phyloP scores from a whole-genome alignment of 2,113 vertebrate genomes.

The Hypomesus transpacificus region DNA sequence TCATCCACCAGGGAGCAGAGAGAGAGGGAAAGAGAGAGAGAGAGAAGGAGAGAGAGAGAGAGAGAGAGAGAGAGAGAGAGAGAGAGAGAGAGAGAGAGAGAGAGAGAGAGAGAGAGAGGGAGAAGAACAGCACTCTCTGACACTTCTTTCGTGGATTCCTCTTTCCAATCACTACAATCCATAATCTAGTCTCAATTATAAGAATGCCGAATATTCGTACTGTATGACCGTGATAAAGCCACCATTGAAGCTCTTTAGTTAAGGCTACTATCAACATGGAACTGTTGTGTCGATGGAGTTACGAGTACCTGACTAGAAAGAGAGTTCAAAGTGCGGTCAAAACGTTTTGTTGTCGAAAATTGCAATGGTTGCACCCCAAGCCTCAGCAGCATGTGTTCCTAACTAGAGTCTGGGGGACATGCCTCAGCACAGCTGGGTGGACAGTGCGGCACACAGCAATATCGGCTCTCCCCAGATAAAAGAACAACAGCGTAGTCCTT shows the following conservation, averaged over 20 bases:
- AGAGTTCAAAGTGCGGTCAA: constrained; percentile 31
- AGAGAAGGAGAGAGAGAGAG: constrained; percentile 38
- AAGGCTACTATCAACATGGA: constrained; percentile 24
- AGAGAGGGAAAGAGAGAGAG: constrained; percentile 19
- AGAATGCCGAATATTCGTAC: too few species aligned
- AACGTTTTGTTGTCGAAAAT: neutral
- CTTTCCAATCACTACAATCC: too few species aligned
- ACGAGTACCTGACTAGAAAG: constrained; percentile 10
- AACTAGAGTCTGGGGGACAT: neutral
- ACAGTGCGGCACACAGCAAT: neutral
- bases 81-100: neutral
- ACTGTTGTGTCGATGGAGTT: neutral
- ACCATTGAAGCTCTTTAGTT: neutral
- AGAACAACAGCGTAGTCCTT: neutral
- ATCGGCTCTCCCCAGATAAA: neutral
- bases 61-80: constrained; percentile 3
- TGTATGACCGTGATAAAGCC: too few species aligned
- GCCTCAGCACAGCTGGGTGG: neutral
- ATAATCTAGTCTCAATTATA: too few species aligned
- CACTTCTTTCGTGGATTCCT: neutral
- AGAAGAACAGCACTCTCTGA: neutral
- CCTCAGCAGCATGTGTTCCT: neutral
- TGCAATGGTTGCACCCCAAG: neutral
- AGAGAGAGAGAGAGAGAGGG: neutral
- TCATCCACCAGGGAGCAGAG: constrained; percentile 41